Evolutionary conservation across 2,888 invertebrate genomes (phyloP), one percentile per base, ranked within the genome.

Genomic region (Melanostoma scalare): DNA sequence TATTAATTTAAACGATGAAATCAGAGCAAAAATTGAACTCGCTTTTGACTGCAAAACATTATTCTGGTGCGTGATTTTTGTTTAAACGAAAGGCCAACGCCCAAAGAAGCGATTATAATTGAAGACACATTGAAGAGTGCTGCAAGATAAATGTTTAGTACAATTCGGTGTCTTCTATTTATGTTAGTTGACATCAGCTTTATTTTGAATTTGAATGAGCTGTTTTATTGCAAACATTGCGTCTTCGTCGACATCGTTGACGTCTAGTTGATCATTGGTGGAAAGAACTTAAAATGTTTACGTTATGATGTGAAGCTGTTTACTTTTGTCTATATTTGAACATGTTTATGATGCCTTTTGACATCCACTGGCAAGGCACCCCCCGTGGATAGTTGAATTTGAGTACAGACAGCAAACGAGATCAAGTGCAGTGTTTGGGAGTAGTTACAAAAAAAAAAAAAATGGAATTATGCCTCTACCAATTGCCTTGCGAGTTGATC

Each of bases 1-100:
- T 46, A 46, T 67, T 73, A 68, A 74, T 63, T 79, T 79, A 55
- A 74, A 56, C 68, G 68, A 79, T 79, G 79, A 79, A 73, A 68
- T 79, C 73, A 79, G 67, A 48, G 9, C 3, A 10, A 4, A 56
- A 73, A 10, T 46, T n/a, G 20, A 38, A 61, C 53, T 61, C 30
- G 38, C 61, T 36, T 31, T 6, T n/a, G 10, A 5, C n/a, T 10
- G 42, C 38, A 69, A 46, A 46, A 46, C 44, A 46, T 10, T 46
- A 4, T 46, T n/a, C 3, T 4, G 44, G 10, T 10, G 44, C 44
- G 44, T 46, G n/a, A 46, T 46, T 3, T 10, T 46, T 10, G 10
- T 3, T 9, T 42, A 8, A 3, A 46, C 3, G 44, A 46, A n/a
- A 46, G 20, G 20, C 20, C 20, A 20, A 46, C n/a, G 44, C 44